These are phyloP conservation scores for Hypolimnas misippus DNA, from an alignment of 2,888 invertebrate genomes.

Conservation along the genomic window DNA sequence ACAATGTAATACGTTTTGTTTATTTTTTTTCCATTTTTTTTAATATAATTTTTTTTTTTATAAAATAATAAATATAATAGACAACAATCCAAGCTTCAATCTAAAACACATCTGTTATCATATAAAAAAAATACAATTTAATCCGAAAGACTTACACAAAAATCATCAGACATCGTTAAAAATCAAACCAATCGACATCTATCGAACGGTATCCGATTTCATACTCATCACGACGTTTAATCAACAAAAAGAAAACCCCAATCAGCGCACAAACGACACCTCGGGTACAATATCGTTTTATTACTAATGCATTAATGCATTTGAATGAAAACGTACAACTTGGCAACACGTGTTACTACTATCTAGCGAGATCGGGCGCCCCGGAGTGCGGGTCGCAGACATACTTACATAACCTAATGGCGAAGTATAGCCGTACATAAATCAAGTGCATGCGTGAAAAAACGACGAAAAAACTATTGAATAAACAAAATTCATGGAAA, in stretches of 20 bases:
- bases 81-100: too few species aligned
- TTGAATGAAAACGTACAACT: constrained; percentile 83
- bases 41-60: too few species aligned
- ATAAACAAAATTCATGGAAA: constrained; percentile 83
- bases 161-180: too few species aligned
- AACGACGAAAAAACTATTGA: constrained; percentile 63
- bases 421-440: constrained; percentile 78
- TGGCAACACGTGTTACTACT: constrained; percentile 81
- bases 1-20: background rate
- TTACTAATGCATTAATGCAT: constrained; percentile 76
- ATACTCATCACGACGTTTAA: background rate
- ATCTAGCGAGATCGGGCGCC: constrained; percentile 79
- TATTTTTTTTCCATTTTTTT: background rate
- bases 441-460: constrained; percentile 72
- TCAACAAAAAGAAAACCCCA: constrained; percentile 20
- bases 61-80: too few species aligned
- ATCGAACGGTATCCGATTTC: background rate
- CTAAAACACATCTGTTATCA: background rate
- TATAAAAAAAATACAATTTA: background rate
- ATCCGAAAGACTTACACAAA: too few species aligned
- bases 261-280: constrained; percentile 67
- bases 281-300: constrained; percentile 48
- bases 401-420: constrained; percentile 69
- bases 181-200: background rate
- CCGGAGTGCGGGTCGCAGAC: constrained; percentile 64